Conservation (phyloP, 2,797 vertebrate genomes). For the Halcyon leucocephala region DNA sequence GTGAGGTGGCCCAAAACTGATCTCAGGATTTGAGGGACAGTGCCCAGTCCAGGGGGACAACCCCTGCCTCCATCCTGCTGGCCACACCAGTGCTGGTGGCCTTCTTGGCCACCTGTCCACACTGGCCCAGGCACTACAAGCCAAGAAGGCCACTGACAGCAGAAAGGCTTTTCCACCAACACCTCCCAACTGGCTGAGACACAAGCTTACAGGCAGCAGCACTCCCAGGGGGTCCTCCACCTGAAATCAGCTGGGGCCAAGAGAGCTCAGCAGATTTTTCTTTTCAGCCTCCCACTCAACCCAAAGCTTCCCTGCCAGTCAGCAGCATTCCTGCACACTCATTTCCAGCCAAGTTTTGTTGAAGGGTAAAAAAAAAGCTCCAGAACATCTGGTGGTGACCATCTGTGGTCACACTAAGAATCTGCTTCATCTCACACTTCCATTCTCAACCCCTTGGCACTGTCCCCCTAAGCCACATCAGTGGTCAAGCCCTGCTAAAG, state of each 20-base stretch:
- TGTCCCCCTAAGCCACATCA: neutral
- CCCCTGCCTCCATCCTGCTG: too few species aligned
- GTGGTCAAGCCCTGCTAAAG: too few species aligned
- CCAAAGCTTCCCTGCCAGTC: neutral
- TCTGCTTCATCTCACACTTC: too few species aligned
- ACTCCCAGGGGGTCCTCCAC: neutral
- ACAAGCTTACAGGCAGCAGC: accelerated
- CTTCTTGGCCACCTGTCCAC: too few species aligned
- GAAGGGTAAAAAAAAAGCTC: neutral
- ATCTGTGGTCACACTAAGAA: neutral
- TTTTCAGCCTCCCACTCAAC: neutral
- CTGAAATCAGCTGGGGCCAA: accelerated
- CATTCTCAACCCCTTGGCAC: too few species aligned
- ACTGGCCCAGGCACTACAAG: neutral
- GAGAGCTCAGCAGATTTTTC: slow-evolving; percentile 26
- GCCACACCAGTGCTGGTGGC: too few species aligned
- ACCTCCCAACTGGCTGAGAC: neutral
- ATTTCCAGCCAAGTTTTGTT: neutral
- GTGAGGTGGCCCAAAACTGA: too few species aligned
- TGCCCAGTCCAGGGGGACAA: too few species aligned
- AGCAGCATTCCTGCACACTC: neutral
- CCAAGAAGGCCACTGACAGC: neutral
- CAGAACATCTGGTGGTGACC: neutral
- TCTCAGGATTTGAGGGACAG: too few species aligned
- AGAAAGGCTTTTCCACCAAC: neutral